Conservation (phyloP, 2,888 invertebrate genomes). For the Drosophila colorata region DNA sequence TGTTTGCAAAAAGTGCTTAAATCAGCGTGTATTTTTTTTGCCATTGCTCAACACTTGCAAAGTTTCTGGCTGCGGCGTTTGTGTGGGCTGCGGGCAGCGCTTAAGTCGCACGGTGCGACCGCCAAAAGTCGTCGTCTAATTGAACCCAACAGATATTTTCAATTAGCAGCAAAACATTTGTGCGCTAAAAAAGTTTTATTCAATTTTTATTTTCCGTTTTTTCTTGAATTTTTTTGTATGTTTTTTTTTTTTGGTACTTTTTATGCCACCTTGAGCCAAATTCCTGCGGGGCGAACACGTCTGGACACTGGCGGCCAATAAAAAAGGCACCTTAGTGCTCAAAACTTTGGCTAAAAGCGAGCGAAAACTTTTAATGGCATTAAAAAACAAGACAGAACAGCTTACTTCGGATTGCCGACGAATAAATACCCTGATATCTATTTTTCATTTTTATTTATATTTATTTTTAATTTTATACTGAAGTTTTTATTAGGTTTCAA, state of each 20-base stretch:
- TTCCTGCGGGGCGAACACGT: constrained; percentile 80
- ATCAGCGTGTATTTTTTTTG: constrained; percentile 65
- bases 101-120: constrained; percentile 63
- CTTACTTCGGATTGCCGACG: not conserved
- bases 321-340: constrained; percentile 77
- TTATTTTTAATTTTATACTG: not conserved
- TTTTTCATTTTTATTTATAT: not conserved
- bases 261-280: constrained; percentile 77
- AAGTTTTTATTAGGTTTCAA: too few species aligned
- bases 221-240: constrained; percentile 22
- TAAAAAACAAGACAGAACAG: constrained; percentile 60
- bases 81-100: constrained; percentile 28
- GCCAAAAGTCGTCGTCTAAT: constrained; percentile 78
- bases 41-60: constrained; percentile 45
- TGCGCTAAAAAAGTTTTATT: constrained; percentile 77
- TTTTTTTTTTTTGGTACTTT: constrained; percentile 44
- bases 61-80: constrained; percentile 37
- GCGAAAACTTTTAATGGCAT: constrained; percentile 83
- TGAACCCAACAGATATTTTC: constrained; percentile 85
- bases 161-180: constrained; percentile 84
- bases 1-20: constrained; percentile 63
- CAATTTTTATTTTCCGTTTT: constrained; percentile 51
- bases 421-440: constrained; percentile 12
- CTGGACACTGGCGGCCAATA: constrained; percentile 69
- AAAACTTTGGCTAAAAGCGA: constrained; percentile 63